Percentiles rank a stretch among this genome's conserved stretches.
phyloP scores from a whole-genome alignment of 35 echinoderm and acorn worm species.

The Strongylocentrotus purpuratus region DNA sequence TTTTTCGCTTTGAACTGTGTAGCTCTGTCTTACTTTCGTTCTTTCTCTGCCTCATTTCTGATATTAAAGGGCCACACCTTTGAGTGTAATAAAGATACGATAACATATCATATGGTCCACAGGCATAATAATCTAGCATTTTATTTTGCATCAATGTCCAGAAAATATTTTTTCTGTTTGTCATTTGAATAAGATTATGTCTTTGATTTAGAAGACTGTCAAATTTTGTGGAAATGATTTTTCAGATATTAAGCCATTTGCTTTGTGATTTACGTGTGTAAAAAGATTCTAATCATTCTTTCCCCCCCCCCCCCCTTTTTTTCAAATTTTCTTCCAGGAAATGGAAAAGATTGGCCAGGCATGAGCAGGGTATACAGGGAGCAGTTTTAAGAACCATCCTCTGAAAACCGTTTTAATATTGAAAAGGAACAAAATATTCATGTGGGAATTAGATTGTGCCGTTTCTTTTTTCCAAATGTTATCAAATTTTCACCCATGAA shows the following conservation, averaged over 20 bases:
- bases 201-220: neutral
- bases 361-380: neutral
- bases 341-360: slow-evolving; percentile 31
- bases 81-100: neutral
- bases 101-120: neutral
- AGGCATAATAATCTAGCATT: neutral
- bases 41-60: too few species aligned
- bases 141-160: too few species aligned
- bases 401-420: neutral
- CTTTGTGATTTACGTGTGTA: neutral
- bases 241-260: neutral
- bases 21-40: too few species aligned
- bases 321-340: neutral
- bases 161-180: too few species aligned
- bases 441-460: neutral
- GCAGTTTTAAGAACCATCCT: neutral
- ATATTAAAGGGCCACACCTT: too few species aligned
- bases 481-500: neutral
- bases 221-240: neutral
- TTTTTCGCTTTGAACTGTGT: too few species aligned
- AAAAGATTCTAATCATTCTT: neutral
- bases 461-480: neutral
- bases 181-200: too few species aligned
- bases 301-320: neutral
- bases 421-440: neutral